Percentiles rank a stretch among this genome's conserved stretches.
These are phyloP conservation scores for Spodoptera frugiperda DNA, from an alignment of 1,140 invertebrate genomes.

Conservation along the genomic window DNA sequence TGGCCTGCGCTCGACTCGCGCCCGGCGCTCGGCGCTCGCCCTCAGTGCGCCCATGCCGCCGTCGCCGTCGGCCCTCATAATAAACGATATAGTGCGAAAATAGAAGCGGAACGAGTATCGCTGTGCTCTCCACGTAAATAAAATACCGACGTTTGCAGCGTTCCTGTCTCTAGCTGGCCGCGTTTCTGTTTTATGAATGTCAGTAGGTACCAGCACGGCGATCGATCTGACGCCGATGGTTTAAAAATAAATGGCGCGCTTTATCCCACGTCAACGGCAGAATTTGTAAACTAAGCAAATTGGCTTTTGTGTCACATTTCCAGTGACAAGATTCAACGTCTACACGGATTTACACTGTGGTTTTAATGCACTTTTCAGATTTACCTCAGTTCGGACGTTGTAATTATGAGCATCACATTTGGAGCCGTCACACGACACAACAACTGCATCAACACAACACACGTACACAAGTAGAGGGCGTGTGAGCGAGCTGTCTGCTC, in stretches of 20 bases:
- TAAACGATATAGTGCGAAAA: constrained; percentile 82
- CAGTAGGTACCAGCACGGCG: constrained; percentile 55
- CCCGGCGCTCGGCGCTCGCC: constrained; percentile 50
- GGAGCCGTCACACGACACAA: constrained; percentile 17
- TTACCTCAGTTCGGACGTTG: constrained; percentile 11
- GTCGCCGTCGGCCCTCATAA: constrained; percentile 67
- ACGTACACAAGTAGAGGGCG: neutral
- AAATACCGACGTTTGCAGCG: constrained; percentile 74
- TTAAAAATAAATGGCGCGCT: constrained; percentile 71
- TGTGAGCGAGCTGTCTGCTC: constrained; percentile 54
- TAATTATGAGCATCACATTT: neutral
- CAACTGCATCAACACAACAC: constrained; percentile 28
- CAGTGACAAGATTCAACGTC: neutral
- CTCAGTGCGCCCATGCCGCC: constrained; percentile 55
- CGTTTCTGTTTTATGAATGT: constrained; percentile 72
- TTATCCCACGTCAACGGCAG: constrained; percentile 61
- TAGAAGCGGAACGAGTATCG: constrained; percentile 78
- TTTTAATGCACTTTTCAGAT: constrained; percentile 30
- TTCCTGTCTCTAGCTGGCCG: constrained; percentile 66
- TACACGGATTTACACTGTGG: constrained; percentile 3
- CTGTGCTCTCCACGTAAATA: constrained; percentile 75
- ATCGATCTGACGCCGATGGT: constrained; percentile 70
- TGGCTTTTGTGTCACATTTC: constrained; percentile 51
- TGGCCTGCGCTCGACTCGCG: constrained; percentile 71
- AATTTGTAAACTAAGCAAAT: constrained; percentile 67